Conservation (phyloP, 2,888 invertebrate genomes). For the Oeneis ivallda region DNA sequence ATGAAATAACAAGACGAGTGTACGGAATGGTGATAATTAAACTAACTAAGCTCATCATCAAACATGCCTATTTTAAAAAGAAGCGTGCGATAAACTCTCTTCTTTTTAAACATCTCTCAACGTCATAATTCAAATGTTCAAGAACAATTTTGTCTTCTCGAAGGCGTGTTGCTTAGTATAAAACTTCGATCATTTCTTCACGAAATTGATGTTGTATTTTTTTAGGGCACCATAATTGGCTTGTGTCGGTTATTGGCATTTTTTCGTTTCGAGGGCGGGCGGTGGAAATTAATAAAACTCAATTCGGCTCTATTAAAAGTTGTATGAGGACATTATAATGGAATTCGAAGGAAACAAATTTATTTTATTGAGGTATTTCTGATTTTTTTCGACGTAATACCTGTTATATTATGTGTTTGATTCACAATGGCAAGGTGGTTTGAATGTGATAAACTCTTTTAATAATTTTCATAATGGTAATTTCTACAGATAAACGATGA, state of each 20-base stretch:
- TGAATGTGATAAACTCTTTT: background rate
- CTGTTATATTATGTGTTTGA: background rate
- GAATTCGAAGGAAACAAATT: conserved; percentile 5
- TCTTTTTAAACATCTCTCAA: no score
- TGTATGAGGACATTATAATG: conserved; percentile 18
- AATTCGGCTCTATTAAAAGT: conserved; percentile 22
- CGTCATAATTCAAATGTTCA: no score
- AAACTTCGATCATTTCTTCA: conserved; percentile 70
- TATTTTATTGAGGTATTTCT: background rate
- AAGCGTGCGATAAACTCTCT: no score
- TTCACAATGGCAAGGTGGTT: background rate
- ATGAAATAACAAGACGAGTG: no score
- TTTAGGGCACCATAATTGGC: conserved; percentile 41
- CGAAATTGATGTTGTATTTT: conserved; percentile 59
- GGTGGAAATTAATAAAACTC: conserved; percentile 26
- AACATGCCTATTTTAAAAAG: no score
- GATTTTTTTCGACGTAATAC: background rate
- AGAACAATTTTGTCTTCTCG: background rate
- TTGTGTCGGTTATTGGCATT: conserved; percentile 38
- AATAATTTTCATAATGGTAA: background rate
- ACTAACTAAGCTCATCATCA: no score
- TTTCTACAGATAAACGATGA: no score
- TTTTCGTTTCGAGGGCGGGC: conserved; percentile 33
- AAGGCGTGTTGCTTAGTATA: conserved; percentile 50
- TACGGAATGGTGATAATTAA: no score